These are phyloP conservation scores for Drosophila atroscutellata DNA, from an alignment of 2,888 invertebrate genomes.

Conservation along the genomic window DNA sequence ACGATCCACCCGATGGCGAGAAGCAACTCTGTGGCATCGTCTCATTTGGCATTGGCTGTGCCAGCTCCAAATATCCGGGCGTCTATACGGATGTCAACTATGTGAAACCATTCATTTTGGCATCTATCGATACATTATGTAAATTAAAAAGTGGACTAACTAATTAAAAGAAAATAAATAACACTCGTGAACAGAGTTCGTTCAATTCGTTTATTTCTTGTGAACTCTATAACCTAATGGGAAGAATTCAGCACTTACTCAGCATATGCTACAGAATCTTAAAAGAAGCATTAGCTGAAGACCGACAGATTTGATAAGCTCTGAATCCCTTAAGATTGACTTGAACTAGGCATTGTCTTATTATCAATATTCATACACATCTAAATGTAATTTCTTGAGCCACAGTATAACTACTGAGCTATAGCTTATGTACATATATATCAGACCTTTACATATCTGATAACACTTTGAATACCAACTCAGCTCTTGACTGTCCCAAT, in stretches of 20 bases:
- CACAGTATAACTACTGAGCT: too few relatives aligned
- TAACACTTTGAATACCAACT: background rate
- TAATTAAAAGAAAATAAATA: background rate
- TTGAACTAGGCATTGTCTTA: background rate
- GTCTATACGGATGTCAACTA: slow-evolving; percentile 89
- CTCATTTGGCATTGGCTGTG: slow-evolving; percentile 85
- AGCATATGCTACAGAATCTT: background rate
- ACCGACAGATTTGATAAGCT: background rate
- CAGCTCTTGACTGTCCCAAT: background rate
- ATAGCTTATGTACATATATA: background rate
- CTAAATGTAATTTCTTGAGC: background rate
- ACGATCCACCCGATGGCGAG: rapidly evolving
- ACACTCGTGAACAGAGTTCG: background rate
- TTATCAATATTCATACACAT: background rate
- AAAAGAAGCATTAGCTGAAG: background rate
- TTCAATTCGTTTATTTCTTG: background rate
- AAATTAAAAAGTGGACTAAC: too few relatives aligned
- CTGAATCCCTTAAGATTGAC: background rate
- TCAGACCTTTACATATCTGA: background rate
- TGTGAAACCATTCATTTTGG: slow-evolving; percentile 57
- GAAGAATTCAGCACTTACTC: background rate
- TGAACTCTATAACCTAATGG: background rate
- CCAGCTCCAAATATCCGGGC: slow-evolving; percentile 88
- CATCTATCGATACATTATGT: slow-evolving; percentile 1
- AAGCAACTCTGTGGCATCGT: slow-evolving; percentile 87